Conservation (phyloP, 2,113 vertebrate species). For the Hippotragus niger region DNA sequence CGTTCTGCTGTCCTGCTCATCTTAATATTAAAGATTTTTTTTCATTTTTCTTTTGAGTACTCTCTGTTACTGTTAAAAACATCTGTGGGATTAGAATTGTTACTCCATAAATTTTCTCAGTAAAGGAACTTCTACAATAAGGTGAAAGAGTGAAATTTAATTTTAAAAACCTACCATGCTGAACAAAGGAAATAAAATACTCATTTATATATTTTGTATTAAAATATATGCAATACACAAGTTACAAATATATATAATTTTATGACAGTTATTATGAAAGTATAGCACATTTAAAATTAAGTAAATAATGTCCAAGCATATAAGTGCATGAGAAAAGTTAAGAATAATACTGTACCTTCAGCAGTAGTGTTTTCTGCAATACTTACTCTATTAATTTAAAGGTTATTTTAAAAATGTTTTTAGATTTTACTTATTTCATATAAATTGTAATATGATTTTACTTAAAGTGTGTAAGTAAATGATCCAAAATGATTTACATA, state of each 20-base stretch:
- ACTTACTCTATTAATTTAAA: background rate
- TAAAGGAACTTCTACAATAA: background rate
- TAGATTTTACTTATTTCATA: background rate
- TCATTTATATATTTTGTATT: background rate
- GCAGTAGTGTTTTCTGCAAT: background rate
- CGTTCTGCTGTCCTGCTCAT: background rate
- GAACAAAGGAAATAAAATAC: background rate
- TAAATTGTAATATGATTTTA: background rate
- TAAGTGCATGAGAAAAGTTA: background rate
- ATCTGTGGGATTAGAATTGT: background rate
- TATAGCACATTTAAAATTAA: background rate
- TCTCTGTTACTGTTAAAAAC: background rate
- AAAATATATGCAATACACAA: background rate
- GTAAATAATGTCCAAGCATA: background rate
- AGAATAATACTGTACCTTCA: background rate
- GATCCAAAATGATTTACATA: background rate
- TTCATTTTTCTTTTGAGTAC: background rate
- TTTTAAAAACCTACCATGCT: background rate
- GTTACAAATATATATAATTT: background rate
- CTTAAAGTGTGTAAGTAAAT: background rate
- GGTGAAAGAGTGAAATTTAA: background rate
- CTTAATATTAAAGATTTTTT: background rate
- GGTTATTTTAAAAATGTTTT: background rate
- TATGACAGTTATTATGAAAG: background rate
- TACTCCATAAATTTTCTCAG: background rate